Evolutionary conservation across 37 sponge, comb jelly and placozoan species (phyloP), one percentile per base, ranked within the genome.

Genomic region (Oopsacas minuta): DNA sequence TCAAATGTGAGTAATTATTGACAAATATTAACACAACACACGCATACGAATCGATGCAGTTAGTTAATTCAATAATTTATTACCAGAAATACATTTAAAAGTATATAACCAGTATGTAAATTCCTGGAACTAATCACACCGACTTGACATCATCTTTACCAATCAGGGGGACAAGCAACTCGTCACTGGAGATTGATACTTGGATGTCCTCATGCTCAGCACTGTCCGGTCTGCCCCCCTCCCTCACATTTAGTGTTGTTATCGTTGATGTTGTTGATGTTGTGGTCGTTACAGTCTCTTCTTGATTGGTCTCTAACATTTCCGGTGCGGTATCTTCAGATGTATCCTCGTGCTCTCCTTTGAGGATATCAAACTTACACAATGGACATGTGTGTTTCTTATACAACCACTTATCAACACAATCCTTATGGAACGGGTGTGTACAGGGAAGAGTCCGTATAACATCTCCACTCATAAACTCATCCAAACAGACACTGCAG

Each of bases 341-440:
- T 25, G 32, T 25, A 61, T 36, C 37, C 35, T 81, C 86, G 36
- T 86, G 37, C n/a, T 49, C 0, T 51, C 36, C 86, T 1, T 38
- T 35, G 52, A 91, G 82, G 37, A 94, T 91, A 85, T 89, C 84
- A 3, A 37, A 46, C 42, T 96, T 96, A 53, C 97, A 96, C 84
- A 96, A 85, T 20, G 97, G 97, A 83, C 97, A 96, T 23, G 91
- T 96, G 38, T 88, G 42, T 81, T 96, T 93, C 35, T 90, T 84
- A 37, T 87, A 85, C 69, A 96, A 86, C 97, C 97, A 96, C 20
- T 94, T 92, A 83, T 96, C 97, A 36, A 96, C 90, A 84, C 97
- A 96, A n/a, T 53, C 88, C 90, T 92, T 90, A 83, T 96, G 97
- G 53, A 93, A 96, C 38, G 91, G 91, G 82, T 96, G 97, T 53